These are phyloP conservation scores for Ceyx margarethae DNA, from an alignment of 2,113 vertebrate species.

Conservation along the genomic window DNA sequence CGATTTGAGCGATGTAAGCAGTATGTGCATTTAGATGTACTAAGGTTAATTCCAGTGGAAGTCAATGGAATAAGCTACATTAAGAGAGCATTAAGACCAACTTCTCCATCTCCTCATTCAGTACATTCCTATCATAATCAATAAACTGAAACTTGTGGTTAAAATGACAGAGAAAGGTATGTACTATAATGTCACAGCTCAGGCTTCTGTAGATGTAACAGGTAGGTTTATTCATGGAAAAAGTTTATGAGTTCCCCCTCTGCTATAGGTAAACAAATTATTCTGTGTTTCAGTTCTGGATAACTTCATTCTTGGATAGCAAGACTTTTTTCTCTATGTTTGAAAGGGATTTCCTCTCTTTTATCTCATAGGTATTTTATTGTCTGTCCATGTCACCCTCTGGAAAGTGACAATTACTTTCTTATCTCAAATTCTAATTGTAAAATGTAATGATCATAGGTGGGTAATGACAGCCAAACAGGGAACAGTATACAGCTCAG, in stretches of 20 bases:
- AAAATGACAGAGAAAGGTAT: slow-evolving; percentile 1
- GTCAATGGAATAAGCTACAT: not conserved
- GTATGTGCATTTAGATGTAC: no score
- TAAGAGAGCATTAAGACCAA: not conserved
- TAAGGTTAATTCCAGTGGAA: not conserved
- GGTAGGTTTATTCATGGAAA: not conserved
- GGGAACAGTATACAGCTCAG: not conserved
- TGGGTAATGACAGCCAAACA: not conserved
- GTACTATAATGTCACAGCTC: not conserved
- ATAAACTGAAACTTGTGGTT: not conserved
- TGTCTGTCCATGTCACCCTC: not conserved
- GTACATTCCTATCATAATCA: not conserved
- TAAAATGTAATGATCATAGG: not conserved
- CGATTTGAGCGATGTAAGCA: fast-evolving
- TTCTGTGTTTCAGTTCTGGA: not conserved
- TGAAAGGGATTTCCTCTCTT: not conserved
- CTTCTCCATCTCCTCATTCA: not conserved
- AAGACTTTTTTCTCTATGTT: not conserved
- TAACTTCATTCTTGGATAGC: not conserved
- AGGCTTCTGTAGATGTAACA: slow-evolving; percentile 3
- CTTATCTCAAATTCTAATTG: not conserved
- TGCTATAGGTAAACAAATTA: slow-evolving; percentile 1
- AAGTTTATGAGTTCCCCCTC: not conserved
- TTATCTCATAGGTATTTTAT: not conserved
- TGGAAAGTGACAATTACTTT: slow-evolving; percentile 22